Conservation (phyloP, 2,797 vertebrate genomes). For the Pangasius macronema region DNA sequence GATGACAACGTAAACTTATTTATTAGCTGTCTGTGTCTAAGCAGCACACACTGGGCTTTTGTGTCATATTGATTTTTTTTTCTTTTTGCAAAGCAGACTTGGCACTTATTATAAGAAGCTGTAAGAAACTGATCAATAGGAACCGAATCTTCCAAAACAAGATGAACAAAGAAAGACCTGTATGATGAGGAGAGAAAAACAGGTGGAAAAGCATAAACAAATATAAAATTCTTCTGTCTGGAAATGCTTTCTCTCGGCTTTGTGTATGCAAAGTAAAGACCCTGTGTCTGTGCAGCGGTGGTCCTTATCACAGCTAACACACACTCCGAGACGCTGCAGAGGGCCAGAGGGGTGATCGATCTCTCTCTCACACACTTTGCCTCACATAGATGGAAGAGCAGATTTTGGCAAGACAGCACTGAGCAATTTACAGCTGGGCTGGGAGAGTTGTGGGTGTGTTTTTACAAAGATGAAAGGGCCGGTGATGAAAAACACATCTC, state of each 20-base stretch:
- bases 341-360: constrained; percentile 41
- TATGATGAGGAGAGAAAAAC: neutral
- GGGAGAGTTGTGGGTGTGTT: constrained; percentile 31
- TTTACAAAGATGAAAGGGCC: constrained; percentile 39
- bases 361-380: constrained; percentile 31
- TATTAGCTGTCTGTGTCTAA: constrained; percentile 21
- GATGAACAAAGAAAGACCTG: neutral
- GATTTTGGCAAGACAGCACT: constrained; percentile 45
- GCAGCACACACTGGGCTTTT: constrained; percentile 6
- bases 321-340: constrained; percentile 31
- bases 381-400: constrained; percentile 30
- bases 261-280: constrained; percentile 24
- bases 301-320: constrained; percentile 48
- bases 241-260: neutral
- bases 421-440: constrained; percentile 56
- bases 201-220: neutral
- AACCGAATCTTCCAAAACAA: neutral
- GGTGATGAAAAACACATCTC: constrained; percentile 51
- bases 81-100: constrained; percentile 9
- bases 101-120: constrained; percentile 10
- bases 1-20: constrained; percentile 10
- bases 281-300: constrained; percentile 25
- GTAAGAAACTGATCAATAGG: constrained; percentile 23
- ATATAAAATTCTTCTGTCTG: constrained; percentile 17
- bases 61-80: neutral